Conservation (phyloP, 2,888 invertebrate genomes). For the Eristalis pertinax region DNA sequence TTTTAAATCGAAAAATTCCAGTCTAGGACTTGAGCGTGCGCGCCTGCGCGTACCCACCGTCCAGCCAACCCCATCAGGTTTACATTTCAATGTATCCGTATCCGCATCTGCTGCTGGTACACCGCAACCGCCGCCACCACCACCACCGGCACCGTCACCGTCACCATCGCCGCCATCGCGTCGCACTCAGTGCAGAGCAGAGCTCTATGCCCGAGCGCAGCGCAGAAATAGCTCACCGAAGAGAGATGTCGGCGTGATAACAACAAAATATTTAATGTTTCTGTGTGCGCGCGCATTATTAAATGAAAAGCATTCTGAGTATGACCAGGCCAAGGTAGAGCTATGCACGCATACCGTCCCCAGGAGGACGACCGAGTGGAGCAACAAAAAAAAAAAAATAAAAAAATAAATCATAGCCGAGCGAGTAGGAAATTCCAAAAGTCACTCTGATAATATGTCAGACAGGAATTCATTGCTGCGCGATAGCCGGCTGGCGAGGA, state of each 20-base stretch:
- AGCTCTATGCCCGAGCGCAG: slow-evolving; percentile 8
- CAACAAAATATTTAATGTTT: slow-evolving; percentile 60
- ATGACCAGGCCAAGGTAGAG: slow-evolving; percentile 15
- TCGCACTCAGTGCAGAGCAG: background rate
- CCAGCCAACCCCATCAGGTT: slow-evolving; percentile 43
- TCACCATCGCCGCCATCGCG: background rate
- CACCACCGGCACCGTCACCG: background rate
- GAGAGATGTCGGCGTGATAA: slow-evolving; percentile 64
- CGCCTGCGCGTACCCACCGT: slow-evolving; percentile 28
- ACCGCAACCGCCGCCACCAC: background rate
- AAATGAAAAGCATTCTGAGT: slow-evolving; percentile 25
- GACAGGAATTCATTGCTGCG: slow-evolving; percentile 59
- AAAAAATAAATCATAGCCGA: slow-evolving; percentile 59
- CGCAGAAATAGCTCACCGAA: slow-evolving; percentile 50
- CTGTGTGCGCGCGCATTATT: slow-evolving; percentile 16
- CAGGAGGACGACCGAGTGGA: background rate
- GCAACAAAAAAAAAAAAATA: slow-evolving; percentile 10
- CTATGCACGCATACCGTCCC: slow-evolving; percentile 29
- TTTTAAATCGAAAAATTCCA: slow-evolving; percentile 63
- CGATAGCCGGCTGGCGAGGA: background rate
- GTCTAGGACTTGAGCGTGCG: slow-evolving; percentile 63
- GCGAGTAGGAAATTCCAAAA: slow-evolving; percentile 55
- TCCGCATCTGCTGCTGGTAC: background rate
- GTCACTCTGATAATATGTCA: slow-evolving; percentile 59
- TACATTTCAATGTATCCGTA: slow-evolving; percentile 30